phyloP scores from a whole-genome alignment of 2,797 vertebrate species.

The Heteromormyrus szaboi region DNA sequence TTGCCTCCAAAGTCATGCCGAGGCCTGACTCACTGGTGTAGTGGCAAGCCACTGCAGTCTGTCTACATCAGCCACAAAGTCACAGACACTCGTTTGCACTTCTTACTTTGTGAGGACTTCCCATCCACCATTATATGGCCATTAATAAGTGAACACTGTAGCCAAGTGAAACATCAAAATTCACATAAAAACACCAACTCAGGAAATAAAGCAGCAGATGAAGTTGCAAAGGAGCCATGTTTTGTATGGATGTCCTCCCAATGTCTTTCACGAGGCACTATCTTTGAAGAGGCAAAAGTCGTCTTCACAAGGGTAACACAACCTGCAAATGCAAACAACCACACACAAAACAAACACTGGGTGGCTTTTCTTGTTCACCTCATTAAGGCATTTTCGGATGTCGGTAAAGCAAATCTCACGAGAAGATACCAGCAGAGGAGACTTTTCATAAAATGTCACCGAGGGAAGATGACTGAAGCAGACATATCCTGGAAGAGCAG shows the following conservation, averaged over 20 bases:
- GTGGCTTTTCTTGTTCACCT: background rate
- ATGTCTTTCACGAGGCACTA: background rate
- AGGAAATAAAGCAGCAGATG: background rate
- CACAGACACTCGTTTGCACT: background rate
- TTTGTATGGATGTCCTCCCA: background rate
- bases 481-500: background rate
- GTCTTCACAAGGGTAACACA: background rate
- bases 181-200: background rate
- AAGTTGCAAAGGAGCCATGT: background rate
- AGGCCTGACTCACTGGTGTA: background rate
- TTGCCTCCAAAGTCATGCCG: background rate
- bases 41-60: background rate
- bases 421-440: background rate
- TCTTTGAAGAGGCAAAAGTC: background rate
- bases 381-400: background rate
- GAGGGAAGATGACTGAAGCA: background rate
- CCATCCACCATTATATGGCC: background rate
- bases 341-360: background rate
- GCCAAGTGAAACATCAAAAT: background rate
- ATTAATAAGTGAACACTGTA: background rate
- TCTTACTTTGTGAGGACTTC: background rate
- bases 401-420: background rate
- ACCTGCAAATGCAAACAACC: background rate
- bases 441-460: background rate
- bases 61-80: background rate